Base-by-base conservation (phyloP, 2,888 invertebrate genomes). In the Lochmaea crataegi region DNA sequence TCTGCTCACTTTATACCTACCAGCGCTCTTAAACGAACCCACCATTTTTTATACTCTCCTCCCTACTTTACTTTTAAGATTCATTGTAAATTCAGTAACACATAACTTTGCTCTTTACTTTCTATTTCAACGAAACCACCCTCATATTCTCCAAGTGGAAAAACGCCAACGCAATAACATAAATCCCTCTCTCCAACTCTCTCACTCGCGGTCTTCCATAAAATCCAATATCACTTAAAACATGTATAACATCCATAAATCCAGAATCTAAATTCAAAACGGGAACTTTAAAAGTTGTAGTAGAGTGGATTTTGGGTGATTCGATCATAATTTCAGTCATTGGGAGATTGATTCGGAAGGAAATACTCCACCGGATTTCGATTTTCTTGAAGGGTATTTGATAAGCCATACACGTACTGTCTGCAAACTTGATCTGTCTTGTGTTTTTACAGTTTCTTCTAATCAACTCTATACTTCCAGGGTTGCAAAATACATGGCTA, bases 141-240 rank as follows among this genome's bases (percentile, higher is more conserved):
- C 70, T 53, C 70, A 38, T 56, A 51, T 57, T 70, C 45, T 65
- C 63, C 56, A 65, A 67, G 68, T 65, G 68, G 71, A 65, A 68
- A 74, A 74, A 71, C 67, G 64, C 65, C 60, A 58, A 42, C 16
- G 65, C 71, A 65, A 65, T 65, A 74, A 61, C 71, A 65, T 71
- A 74, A 71, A 71, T 73, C 65, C 57, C 65, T 45, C 61, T 12
- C 65, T 57, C 53, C 65, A 68, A 14, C 64, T 65, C 45, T 71
- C 67, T 57, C 65, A 56, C 45, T 71, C 67, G 45, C 65, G 45
- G 64, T 57, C 61, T n/a, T 71, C 64, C 71, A 68, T 74, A 71
- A 74, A 74, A 74, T 71, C 74, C 74, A 74, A 74, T 74, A 74
- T 74, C 74, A 74, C 74, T 74, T 74, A 74, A 74, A 74, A 74